A percentile compares a stretch with the other conserved stretches of the same genome.
Evolutionary conservation across 2,797 vertebrate genomes (phyloP).

Genomic region (Neopelma chrysocephalum): DNA sequence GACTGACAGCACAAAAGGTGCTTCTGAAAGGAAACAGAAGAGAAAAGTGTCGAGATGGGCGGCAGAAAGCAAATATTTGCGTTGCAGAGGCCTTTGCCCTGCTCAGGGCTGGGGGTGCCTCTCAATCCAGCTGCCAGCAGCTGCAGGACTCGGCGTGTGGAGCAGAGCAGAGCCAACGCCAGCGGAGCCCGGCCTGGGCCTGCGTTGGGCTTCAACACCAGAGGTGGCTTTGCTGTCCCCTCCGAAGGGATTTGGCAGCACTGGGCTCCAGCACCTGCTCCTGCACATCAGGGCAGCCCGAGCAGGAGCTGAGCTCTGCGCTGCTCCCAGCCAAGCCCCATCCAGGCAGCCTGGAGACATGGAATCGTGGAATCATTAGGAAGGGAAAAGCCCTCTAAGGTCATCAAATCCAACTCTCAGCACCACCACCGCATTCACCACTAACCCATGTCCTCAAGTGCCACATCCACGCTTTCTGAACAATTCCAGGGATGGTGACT

Average conservation of each 20-base stretch:
- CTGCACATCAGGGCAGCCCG: background rate
- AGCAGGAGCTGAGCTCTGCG: fast-evolving
- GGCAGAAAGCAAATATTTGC: background rate
- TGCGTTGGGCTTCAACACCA: fast-evolving
- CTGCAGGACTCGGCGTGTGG: fast-evolving
- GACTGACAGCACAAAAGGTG: background rate
- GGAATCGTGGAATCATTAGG: background rate
- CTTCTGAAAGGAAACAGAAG: background rate
- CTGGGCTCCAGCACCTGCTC: background rate
- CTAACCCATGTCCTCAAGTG: background rate
- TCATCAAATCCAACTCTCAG: background rate
- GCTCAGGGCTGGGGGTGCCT: fast-evolving
- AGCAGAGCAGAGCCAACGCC: fast-evolving
- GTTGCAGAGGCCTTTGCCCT: background rate
- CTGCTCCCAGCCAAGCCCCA: background rate
- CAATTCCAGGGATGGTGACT: fast-evolving
- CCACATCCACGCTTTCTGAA: background rate
- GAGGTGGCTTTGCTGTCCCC: background rate
- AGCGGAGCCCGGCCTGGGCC: background rate
- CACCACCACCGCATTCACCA: background rate
- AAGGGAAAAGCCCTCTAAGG: background rate
- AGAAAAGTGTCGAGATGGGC: fast-evolving
- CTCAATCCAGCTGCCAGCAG: background rate
- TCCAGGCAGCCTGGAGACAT: background rate
- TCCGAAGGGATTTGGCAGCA: background rate